Conservation (phyloP, 2,113 vertebrate genomes). For the Rhea americana region DNA sequence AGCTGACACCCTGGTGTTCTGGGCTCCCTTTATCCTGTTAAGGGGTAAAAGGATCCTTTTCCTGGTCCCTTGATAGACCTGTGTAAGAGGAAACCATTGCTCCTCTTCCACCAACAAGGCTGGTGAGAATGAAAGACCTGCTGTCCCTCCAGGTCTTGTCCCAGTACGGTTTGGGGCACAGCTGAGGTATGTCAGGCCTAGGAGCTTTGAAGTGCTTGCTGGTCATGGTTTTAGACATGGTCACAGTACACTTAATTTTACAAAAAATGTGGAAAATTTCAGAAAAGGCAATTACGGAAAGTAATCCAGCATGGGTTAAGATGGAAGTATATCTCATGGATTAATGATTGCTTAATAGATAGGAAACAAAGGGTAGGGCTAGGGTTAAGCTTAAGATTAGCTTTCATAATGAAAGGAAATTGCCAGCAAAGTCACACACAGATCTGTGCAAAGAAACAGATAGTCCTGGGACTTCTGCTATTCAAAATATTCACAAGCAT, state of each 20-base stretch:
- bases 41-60: too few relatives aligned
- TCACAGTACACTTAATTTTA: neutral
- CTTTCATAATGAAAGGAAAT: neutral
- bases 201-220: neutral
- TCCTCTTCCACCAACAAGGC: neutral
- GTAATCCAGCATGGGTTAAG: neutral
- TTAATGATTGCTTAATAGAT: conserved; percentile 57
- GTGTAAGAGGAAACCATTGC: neutral
- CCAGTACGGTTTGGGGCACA: neutral
- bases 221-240: neutral
- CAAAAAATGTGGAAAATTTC: neutral
- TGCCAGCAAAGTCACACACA: neutral
- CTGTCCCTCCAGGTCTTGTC: neutral
- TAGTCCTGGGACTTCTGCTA: neutral
- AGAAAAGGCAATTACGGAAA: neutral
- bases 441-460: neutral
- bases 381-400: neutral
- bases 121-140: neutral
- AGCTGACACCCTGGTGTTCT: neutral
- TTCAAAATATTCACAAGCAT: neutral
- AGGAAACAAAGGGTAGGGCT: conserved; percentile 29
- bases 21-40: neutral
- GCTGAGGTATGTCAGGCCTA: neutral
- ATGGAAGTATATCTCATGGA: conserved; percentile 40
- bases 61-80: neutral